Evolutionary conservation across 2,113 vertebrate species (phyloP).

Genomic region (Chloroceryle aenea): DNA sequence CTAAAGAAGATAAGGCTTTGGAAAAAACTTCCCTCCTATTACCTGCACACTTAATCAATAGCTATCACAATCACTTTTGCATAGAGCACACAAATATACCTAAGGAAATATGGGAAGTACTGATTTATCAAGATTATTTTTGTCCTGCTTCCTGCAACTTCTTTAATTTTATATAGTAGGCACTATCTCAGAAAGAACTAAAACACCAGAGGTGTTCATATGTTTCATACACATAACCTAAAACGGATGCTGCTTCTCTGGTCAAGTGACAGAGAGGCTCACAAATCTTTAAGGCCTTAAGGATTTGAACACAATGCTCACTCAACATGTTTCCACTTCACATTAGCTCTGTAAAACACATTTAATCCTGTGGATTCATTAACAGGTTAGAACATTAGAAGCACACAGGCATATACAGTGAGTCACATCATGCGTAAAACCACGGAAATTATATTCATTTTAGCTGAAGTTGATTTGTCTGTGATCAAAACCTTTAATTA

Average conservation of each 20-base stretch:
- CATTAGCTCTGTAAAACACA: not conserved
- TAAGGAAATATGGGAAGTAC: not conserved
- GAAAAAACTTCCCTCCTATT: not conserved
- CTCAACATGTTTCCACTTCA: not conserved
- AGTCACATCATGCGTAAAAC: not conserved
- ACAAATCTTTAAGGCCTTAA: not conserved
- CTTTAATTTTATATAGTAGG: not conserved
- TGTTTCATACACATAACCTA: not conserved
- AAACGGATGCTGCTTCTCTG: not conserved
- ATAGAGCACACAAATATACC: not conserved
- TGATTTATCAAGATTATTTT: not conserved
- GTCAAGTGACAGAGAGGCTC: not conserved
- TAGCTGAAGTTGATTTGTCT: not conserved
- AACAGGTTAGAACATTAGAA: not conserved
- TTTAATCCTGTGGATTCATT: not conserved
- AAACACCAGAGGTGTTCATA: not conserved
- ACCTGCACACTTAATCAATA: not conserved
- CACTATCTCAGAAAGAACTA: not conserved
- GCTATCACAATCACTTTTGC: not conserved
- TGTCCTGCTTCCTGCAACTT: not conserved
- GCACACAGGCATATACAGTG: not conserved
- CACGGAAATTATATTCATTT: not conserved
- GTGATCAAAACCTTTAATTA: not conserved
- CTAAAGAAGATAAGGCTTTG: not conserved
- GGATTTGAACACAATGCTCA: not conserved